A percentile compares a stretch with the other conserved stretches of the same genome.
Evolutionary conservation across 2,888 invertebrate genomes (phyloP).

Genomic region (Zygogramma bicolorata): DNA sequence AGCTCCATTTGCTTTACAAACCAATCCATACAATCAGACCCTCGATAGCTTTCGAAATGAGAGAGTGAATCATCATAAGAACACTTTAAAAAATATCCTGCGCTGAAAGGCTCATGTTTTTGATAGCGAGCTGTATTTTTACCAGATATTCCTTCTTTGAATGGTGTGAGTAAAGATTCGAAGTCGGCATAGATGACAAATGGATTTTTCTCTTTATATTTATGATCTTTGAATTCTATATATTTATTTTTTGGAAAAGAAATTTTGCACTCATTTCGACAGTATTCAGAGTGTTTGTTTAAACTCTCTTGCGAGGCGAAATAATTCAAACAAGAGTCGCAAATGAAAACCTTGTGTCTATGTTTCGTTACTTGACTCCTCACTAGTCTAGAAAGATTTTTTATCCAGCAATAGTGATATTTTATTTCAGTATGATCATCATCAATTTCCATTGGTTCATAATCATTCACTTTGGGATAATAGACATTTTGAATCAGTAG

Average conservation of each 20-base stretch:
- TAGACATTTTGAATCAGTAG: slow-evolving; percentile 37
- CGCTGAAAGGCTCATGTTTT: background rate
- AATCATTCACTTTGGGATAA: slow-evolving; percentile 14
- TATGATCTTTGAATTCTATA: background rate
- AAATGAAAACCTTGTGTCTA: slow-evolving; percentile 24
- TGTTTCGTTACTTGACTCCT: slow-evolving; percentile 27
- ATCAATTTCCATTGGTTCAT: slow-evolving; percentile 3
- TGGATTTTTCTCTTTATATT: slow-evolving; percentile 9
- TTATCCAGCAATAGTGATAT: slow-evolving; percentile 46
- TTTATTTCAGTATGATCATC: slow-evolving; percentile 6
- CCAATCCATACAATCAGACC: background rate
- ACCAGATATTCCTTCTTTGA: background rate
- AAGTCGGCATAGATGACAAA: slow-evolving; percentile 8
- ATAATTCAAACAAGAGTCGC: slow-evolving; percentile 44
- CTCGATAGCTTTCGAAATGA: background rate
- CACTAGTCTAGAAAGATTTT: slow-evolving; percentile 36
- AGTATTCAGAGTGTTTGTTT: background rate
- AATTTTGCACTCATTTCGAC: background rate
- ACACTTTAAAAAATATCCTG: too few relatives aligned
- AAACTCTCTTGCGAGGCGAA: background rate
- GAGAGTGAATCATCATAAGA: background rate
- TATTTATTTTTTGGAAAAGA: background rate
- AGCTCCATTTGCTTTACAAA: background rate
- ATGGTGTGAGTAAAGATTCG: background rate
- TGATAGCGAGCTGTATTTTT: background rate